These are phyloP conservation scores for Halictus ligatus DNA, from an alignment of 2,888 invertebrate genomes.

Conservation along the genomic window DNA sequence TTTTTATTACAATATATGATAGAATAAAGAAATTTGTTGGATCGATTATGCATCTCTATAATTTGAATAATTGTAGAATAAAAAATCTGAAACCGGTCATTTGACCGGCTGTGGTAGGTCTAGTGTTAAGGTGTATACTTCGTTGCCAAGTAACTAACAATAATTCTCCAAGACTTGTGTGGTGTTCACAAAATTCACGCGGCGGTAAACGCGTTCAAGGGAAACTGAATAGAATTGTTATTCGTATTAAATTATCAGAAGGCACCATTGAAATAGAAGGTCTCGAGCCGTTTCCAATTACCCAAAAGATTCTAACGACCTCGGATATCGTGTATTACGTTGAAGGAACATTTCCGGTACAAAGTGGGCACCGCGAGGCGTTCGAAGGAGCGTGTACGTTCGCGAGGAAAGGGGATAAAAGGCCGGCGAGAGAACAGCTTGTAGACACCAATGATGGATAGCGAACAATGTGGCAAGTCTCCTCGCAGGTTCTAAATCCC, in stretches of 20 bases:
- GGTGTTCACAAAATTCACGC: no score
- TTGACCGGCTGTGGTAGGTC: no score
- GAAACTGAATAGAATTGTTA: background rate
- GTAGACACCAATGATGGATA: background rate
- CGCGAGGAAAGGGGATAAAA: background rate
- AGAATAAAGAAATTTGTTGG: no score
- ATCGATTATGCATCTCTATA: no score
- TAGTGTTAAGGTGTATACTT: no score
- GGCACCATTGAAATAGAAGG: background rate
- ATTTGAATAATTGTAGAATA: no score
- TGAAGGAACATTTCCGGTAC: background rate
- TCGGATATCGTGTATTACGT: background rate
- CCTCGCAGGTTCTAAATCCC: constrained; percentile 26
- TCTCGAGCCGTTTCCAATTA: background rate
- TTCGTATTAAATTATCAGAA: background rate
- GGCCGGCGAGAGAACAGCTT: background rate
- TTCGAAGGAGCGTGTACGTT: background rate
- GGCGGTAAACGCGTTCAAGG: background rate
- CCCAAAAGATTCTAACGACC: background rate
- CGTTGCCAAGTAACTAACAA: no score
- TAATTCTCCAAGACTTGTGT: no score
- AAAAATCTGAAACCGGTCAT: no score
- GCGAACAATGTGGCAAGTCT: constrained; percentile 14
- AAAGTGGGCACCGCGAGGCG: background rate
- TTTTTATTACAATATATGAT: no score